Conservation (phyloP, 2,888 invertebrate genomes). For the Metallyticus violacea region DNA sequence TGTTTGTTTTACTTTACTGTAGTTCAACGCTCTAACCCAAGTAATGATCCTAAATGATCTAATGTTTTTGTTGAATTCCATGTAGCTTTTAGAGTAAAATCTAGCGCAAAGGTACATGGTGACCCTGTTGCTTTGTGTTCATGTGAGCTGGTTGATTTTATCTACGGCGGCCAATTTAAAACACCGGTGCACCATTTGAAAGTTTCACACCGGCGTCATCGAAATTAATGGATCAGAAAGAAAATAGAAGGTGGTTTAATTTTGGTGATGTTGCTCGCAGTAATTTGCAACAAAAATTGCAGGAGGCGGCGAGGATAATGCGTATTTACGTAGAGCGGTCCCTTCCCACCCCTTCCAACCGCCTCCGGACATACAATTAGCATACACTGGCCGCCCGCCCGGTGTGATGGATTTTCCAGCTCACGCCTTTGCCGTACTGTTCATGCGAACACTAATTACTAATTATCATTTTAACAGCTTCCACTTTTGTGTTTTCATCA, state of each 20-base stretch:
- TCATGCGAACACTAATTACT: not conserved
- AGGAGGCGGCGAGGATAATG: not conserved
- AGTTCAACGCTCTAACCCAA: no score
- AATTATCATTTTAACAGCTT: constrained; percentile 15
- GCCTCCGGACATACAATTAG: not conserved
- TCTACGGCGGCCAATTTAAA: not conserved
- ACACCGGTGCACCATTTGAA: not conserved
- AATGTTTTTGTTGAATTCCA: not conserved
- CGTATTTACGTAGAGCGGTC: not conserved
- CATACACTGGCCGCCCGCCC: not conserved
- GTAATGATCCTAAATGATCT: no score
- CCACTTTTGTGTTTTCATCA: not conserved
- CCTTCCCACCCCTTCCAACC: not conserved
- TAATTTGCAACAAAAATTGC: not conserved
- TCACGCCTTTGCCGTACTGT: not conserved
- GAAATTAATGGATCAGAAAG: not conserved
- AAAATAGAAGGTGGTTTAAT: not conserved
- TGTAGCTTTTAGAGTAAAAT: not conserved
- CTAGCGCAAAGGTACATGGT: not conserved
- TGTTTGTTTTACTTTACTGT: no score
- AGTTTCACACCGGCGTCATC: not conserved
- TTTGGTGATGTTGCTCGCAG: not conserved
- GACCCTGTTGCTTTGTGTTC: not conserved
- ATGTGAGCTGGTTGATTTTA: not conserved
- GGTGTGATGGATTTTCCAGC: not conserved